Percentiles rank a stretch among this genome's conserved stretches.
These are phyloP conservation scores for Perizoma flavofasciatum DNA, from an alignment of 2,888 invertebrate genomes.

Conservation along the genomic window DNA sequence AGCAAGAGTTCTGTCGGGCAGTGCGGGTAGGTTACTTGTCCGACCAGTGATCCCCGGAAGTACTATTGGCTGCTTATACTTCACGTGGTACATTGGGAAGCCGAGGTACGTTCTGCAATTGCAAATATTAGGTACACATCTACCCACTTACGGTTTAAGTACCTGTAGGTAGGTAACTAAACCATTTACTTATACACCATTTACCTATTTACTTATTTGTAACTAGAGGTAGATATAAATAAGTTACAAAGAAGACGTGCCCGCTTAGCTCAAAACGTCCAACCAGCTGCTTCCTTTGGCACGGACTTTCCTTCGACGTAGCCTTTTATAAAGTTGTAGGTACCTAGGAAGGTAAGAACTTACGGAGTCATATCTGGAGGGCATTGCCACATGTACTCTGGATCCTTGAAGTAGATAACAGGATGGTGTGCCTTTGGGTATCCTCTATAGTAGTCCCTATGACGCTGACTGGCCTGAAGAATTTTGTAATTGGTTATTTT, in stretches of 20 bases:
- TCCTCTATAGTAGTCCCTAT: slow-evolving; percentile 86
- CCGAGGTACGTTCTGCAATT: slow-evolving; percentile 76
- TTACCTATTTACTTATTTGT: too few relatives aligned
- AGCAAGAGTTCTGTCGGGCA: slow-evolving; percentile 82
- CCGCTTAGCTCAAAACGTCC: too few relatives aligned
- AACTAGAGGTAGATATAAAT: too few relatives aligned
- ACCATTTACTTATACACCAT: too few relatives aligned
- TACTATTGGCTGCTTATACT: slow-evolving; percentile 84
- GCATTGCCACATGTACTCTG: slow-evolving; percentile 80
- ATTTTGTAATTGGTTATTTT: too few relatives aligned
- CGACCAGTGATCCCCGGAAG: slow-evolving; percentile 79
- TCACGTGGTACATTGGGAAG: slow-evolving; percentile 82
- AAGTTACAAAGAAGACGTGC: background rate
- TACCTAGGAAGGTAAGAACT: slow-evolving; percentile 40
- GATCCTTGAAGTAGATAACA: slow-evolving; percentile 80
- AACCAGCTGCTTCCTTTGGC: too few relatives aligned
- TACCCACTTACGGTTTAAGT: too few relatives aligned
- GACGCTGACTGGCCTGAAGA: slow-evolving; percentile 81
- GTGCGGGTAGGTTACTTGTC: slow-evolving; percentile 74
- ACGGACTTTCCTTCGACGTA: too few relatives aligned
- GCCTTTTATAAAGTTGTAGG: too few relatives aligned
- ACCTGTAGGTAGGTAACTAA: too few relatives aligned
- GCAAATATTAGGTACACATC: background rate
- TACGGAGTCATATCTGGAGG: slow-evolving; percentile 82
- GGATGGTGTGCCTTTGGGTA: slow-evolving; percentile 83